Conservation (phyloP, 2,113 vertebrate species). For the Procavia capensis region DNA sequence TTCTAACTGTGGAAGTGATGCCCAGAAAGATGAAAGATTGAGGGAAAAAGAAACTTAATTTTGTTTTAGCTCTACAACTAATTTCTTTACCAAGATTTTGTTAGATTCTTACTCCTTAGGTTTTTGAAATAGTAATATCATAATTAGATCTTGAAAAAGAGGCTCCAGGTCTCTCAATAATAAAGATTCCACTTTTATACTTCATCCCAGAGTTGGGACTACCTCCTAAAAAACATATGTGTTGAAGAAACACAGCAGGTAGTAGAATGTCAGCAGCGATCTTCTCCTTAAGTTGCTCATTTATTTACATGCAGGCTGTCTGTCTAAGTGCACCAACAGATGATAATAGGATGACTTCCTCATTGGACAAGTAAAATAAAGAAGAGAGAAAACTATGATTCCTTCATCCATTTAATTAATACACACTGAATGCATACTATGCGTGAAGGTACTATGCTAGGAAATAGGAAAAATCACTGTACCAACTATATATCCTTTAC, state of each 20-base stretch:
- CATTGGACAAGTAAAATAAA: not conserved
- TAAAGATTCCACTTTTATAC: constrained; percentile 15
- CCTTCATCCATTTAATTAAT: not conserved
- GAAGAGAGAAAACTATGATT: not conserved
- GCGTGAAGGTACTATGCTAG: not conserved
- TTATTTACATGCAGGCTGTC: not conserved
- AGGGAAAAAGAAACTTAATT: not conserved
- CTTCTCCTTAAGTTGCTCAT: not conserved
- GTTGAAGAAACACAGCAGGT: constrained; percentile 29
- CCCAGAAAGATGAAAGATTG: not conserved
- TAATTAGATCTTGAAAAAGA: not conserved
- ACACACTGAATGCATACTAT: not conserved
- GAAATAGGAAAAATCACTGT: not conserved
- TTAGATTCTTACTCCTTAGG: constrained; percentile 20
- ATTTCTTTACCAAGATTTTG: constrained; percentile 48
- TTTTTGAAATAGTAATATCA: constrained; percentile 34
- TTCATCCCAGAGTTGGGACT: not conserved
- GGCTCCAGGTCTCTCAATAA: not conserved
- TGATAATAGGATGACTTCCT: not conserved
- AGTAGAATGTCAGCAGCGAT: not conserved
- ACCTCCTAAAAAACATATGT: not conserved
- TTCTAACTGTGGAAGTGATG: not conserved
- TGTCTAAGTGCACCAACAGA: not conserved
- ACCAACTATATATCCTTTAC: not conserved
- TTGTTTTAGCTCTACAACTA: not conserved